Percentiles rank a stretch among this genome's conserved stretches.
Conservation (phyloP, 2,888 invertebrate species). For the Cremastinae sp. region DNA sequence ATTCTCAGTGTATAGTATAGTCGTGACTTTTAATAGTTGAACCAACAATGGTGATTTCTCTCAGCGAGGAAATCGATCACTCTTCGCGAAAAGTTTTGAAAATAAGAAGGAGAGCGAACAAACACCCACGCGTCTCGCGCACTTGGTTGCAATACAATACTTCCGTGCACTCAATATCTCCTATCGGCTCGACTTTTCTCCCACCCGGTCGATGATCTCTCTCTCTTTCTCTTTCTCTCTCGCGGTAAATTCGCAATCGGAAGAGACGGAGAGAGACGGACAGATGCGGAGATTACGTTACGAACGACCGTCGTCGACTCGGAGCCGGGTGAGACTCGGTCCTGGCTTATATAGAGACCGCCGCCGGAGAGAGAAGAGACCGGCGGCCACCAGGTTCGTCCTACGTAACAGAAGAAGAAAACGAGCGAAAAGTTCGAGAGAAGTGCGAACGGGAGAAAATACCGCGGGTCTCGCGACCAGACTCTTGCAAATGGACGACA, state of each 20-base stretch:
- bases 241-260: conserved; percentile 50
- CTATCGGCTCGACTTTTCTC: conserved; percentile 8
- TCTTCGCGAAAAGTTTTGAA: not conserved
- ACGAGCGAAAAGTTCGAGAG: conserved; percentile 38
- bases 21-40: no score
- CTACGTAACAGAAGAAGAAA: conserved; percentile 68
- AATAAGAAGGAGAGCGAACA: not conserved
- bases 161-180: conserved; percentile 40
- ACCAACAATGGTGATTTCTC: no score
- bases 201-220: not conserved
- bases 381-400: conserved; percentile 67
- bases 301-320: conserved; percentile 63
- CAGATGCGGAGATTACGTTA: conserved; percentile 50
- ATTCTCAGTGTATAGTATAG: no score
- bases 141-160: conserved; percentile 42
- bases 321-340: conserved; percentile 64
- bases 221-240: conserved; percentile 21
- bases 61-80: not conserved
- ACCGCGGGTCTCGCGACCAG: not conserved
- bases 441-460: conserved; percentile 36
- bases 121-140: conserved; percentile 34
- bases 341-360: conserved; percentile 74
- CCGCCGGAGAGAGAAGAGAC: conserved; percentile 43
- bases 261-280: conserved; percentile 50
- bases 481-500: conserved; percentile 3